Percentiles rank a stretch among this genome's conserved stretches.
Conservation (phyloP, 1,140 invertebrate species). For the Cherax destructor region DNA sequence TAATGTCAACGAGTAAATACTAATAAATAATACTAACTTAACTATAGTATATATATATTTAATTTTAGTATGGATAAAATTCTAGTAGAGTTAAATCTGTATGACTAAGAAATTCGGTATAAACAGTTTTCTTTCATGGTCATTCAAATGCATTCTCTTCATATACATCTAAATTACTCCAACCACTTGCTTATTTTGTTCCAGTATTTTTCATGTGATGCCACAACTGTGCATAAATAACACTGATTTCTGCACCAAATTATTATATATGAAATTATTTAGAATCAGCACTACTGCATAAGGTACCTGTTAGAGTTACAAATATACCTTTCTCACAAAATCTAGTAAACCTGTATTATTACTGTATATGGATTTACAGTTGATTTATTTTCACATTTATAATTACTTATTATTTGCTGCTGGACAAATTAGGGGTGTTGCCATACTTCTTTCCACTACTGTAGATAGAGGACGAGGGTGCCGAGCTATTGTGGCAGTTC, state of each 20-base stretch:
- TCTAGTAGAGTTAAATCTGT: background rate
- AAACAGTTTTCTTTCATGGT: background rate
- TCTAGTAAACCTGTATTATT: too few species aligned
- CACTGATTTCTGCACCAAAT: background rate
- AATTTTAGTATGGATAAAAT: too few species aligned
- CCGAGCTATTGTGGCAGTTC: slow-evolving; percentile 10
- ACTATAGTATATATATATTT: background rate
- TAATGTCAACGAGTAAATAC: background rate
- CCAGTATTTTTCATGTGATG: background rate
- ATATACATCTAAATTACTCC: too few species aligned
- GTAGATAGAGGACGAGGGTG: slow-evolving; percentile 45
- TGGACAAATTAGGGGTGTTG: slow-evolving; percentile 50
- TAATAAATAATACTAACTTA: background rate
- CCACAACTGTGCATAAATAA: background rate
- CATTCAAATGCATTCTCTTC: background rate
- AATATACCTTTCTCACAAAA: too few species aligned
- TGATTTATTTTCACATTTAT: background rate
- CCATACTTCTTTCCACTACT: slow-evolving; percentile 58
- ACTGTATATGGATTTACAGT: background rate
- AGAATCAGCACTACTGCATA: too few species aligned
- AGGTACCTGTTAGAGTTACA: too few species aligned
- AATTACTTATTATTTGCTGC: background rate
- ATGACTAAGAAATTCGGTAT: background rate
- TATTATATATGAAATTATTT: background rate
- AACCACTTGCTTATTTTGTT: background rate